These are phyloP conservation scores for Pristionchus mayeri DNA, from an alignment of 2,888 invertebrate species.

Conservation along the genomic window DNA sequence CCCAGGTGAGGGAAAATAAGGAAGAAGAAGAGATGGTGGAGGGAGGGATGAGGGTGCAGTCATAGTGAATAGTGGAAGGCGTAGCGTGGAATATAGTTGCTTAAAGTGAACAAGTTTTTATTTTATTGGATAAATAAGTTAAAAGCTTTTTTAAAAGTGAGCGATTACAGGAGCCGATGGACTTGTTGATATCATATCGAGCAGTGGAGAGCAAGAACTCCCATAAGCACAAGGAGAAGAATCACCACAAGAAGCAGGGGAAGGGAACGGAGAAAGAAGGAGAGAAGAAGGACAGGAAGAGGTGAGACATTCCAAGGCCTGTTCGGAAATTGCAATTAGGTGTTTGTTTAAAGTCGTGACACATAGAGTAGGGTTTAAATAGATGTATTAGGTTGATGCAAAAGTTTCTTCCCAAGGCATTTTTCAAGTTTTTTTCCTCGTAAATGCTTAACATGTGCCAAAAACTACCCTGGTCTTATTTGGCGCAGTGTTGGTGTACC, in stretches of 20 bases:
- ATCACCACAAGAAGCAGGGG: constrained; percentile 33
- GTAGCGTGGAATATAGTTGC: too few species aligned
- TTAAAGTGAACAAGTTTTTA: too few species aligned
- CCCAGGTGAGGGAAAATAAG: constrained; percentile 51
- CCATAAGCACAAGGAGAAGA: constrained; percentile 44
- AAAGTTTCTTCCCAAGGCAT: too few species aligned
- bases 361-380: too few species aligned
- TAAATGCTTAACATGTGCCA: too few species aligned
- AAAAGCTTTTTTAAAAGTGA: background rate
- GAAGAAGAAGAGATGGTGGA: constrained; percentile 49
- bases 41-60: constrained; percentile 39
- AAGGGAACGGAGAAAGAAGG: background rate
- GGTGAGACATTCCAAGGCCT: too few species aligned
- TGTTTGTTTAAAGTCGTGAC: too few species aligned
- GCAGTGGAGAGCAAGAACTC: background rate
- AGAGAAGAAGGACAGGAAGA: constrained; percentile 13
- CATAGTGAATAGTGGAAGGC: too few species aligned
- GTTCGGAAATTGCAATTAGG: too few species aligned
- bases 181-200: constrained; percentile 32
- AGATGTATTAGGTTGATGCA: background rate
- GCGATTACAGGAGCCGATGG: constrained; percentile 42
- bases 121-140: background rate
- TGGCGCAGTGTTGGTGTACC: too few species aligned
- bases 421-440: background rate
- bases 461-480: too few species aligned